These are phyloP conservation scores for Semibalanus balanoides DNA, from an alignment of 1,140 invertebrate genomes.

Conservation along the genomic window DNA sequence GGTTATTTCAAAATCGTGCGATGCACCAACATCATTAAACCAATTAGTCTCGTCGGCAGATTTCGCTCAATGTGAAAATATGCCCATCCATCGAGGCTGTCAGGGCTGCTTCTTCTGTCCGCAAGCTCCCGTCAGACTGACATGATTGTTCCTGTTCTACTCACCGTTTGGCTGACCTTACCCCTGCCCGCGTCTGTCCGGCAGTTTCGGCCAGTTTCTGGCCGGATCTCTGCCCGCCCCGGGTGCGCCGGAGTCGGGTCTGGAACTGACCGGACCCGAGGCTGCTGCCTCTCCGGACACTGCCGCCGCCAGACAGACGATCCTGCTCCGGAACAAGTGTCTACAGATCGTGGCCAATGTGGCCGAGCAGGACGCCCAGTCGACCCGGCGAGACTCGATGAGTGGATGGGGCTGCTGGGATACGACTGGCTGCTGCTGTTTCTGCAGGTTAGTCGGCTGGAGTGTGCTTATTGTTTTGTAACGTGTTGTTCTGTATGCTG, in stretches of 20 bases:
- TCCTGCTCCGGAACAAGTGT: conserved; percentile 56
- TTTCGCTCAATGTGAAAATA: too few relatives aligned
- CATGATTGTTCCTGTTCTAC: too few relatives aligned
- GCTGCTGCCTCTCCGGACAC: conserved; percentile 36
- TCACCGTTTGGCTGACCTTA: neutral
- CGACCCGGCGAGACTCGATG: conserved; percentile 6
- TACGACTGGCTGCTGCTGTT: conserved; percentile 95
- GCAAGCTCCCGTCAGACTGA: too few relatives aligned
- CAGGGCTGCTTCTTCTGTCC: too few relatives aligned
- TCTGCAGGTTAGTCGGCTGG: conserved; percentile 44
- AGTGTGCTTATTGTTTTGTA: too few relatives aligned
- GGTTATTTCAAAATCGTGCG: too few relatives aligned
- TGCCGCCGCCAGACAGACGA: conserved; percentile 14
- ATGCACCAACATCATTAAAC: too few relatives aligned
- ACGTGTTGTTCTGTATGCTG: too few relatives aligned
- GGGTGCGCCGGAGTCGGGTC: conserved; percentile 29
- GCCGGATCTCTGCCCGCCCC: conserved; percentile 61
- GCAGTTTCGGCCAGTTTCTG: conserved; percentile 73
- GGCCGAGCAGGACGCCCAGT: conserved; percentile 4
- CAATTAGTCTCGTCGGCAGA: too few relatives aligned
- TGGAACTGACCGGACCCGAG: conserved; percentile 14
- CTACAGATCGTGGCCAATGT: conserved; percentile 54
- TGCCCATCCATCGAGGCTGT: too few relatives aligned
- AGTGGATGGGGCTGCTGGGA: conserved; percentile 56
- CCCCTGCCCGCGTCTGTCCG: too few relatives aligned